These are phyloP conservation scores for Eulemur mongoz DNA, from an alignment of 2,797 vertebrate species.

Conservation along the genomic window DNA sequence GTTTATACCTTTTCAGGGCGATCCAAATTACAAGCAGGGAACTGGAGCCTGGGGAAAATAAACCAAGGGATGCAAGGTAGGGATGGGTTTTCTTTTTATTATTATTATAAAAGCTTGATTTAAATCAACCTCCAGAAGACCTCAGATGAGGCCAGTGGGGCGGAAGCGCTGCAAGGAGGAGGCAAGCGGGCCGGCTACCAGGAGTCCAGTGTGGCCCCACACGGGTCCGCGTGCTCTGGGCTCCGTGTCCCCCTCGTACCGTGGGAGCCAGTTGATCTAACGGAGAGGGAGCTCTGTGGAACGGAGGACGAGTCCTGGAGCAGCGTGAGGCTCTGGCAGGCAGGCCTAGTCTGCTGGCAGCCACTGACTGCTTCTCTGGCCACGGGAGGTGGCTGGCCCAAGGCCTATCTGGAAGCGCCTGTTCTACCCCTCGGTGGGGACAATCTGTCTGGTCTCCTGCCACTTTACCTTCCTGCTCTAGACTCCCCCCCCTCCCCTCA, in stretches of 20 bases:
- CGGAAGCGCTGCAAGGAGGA: background rate
- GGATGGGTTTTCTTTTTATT: constrained; percentile 41
- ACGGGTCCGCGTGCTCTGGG: fast-evolving
- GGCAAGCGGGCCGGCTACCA: background rate
- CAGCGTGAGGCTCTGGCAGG: background rate
- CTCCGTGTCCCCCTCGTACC: background rate
- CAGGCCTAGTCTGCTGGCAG: background rate
- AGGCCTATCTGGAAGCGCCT: background rate
- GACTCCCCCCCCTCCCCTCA: background rate
- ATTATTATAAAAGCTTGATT: constrained; percentile 15
- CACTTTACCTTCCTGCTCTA: background rate
- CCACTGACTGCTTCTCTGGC: background rate
- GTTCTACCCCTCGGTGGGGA: background rate
- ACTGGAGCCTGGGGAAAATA: constrained; percentile 75
- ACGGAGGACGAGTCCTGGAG: background rate
- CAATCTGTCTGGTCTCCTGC: background rate
- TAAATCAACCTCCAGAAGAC: constrained; percentile 59
- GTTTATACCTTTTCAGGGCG: constrained; percentile 60
- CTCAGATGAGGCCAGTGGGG: background rate
- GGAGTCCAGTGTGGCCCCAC: background rate
- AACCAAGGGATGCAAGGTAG: constrained; percentile 71
- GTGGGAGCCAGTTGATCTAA: background rate
- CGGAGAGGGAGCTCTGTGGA: background rate
- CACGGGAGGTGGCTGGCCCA: background rate
- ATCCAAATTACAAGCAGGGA: constrained; percentile 78